Conservation (phyloP, 2,113 vertebrate species). For the Himantopus leucocephalus region DNA sequence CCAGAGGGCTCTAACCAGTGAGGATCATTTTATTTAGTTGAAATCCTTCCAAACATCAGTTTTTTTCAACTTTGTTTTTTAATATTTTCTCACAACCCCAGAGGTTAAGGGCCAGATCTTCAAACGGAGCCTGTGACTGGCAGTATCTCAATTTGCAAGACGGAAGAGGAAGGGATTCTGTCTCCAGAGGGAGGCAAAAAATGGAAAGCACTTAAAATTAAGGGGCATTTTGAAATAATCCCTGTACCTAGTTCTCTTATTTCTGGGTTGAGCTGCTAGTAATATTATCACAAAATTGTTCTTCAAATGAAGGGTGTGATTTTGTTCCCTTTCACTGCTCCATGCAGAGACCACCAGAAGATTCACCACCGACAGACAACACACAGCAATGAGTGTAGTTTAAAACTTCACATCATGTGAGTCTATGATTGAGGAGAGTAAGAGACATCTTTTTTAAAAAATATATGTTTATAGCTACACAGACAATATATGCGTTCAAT, state of each 20-base stretch:
- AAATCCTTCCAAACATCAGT: neutral
- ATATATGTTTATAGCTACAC: neutral
- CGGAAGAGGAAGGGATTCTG: neutral
- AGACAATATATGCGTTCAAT: neutral
- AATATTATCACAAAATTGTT: neutral
- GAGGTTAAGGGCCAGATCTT: conserved; percentile 7
- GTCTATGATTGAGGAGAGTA: neutral
- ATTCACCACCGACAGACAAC: neutral
- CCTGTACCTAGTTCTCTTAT: neutral
- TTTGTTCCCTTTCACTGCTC: neutral
- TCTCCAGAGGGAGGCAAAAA: neutral
- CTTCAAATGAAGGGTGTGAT: neutral
- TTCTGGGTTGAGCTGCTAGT: neutral
- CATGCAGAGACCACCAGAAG: rapidly evolving
- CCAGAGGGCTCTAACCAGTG: neutral
- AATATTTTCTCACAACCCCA: neutral
- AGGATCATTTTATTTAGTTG: neutral
- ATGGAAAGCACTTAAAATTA: neutral
- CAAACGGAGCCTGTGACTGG: neutral
- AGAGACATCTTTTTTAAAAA: neutral
- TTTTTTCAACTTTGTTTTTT: neutral
- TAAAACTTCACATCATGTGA: neutral
- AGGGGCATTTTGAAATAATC: neutral
- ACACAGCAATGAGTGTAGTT: neutral
- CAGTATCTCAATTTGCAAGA: neutral